Evolutionary conservation across 2,113 vertebrate species (phyloP).

Genomic region (Mustela lutreola): DNA sequence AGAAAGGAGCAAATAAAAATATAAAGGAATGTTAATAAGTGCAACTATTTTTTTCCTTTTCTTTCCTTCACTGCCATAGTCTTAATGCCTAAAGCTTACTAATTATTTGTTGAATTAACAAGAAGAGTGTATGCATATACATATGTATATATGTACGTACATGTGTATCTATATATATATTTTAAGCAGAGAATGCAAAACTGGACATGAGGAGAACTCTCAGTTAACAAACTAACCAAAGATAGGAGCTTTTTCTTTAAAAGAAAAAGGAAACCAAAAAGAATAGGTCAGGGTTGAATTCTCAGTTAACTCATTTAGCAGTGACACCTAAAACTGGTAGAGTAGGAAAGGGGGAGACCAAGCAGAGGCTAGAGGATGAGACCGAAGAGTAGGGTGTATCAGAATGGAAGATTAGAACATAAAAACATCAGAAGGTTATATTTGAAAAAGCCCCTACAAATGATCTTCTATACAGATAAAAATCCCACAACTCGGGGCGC

Average conservation of each 20-base stretch:
- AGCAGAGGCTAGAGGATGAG: neutral
- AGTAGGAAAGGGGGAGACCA: neutral
- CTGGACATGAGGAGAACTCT: neutral
- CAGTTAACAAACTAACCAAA: neutral
- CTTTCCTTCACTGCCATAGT: neutral
- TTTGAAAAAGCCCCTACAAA: neutral
- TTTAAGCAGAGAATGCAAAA: neutral
- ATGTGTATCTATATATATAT: neutral
- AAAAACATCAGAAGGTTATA: neutral
- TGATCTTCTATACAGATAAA: neutral
- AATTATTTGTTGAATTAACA: conserved; percentile 29
- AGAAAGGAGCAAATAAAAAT: neutral
- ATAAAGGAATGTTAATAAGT: neutral
- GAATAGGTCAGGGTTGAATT: neutral
- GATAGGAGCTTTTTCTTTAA: neutral
- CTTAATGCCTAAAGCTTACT: neutral
- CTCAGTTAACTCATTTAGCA: neutral
- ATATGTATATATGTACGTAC: no score
- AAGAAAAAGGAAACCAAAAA: neutral
- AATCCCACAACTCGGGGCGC: neutral
- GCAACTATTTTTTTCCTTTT: neutral
- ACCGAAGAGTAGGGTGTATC: neutral
- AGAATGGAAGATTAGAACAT: neutral
- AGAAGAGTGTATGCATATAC: neutral
- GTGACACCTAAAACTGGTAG: neutral